phyloP scores from a whole-genome alignment of 30 jellyfish, hydroid and myxozoan species.

The Aurelia aurita region DNA sequence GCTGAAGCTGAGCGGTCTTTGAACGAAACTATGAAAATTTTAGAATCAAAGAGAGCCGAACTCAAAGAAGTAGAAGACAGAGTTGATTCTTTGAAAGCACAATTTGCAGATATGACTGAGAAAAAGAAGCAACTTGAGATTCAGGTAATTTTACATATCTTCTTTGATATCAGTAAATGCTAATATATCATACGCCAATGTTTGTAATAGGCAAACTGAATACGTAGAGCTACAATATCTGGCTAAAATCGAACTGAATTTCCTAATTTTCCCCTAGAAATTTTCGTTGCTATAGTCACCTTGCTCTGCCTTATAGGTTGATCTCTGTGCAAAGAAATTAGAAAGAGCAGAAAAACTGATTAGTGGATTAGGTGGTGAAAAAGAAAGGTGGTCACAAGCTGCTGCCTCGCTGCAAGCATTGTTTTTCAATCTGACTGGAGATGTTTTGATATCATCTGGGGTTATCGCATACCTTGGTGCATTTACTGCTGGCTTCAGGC shows the following conservation, averaged over 20 bases:
- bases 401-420: constrained; percentile 82
- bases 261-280: too few species aligned
- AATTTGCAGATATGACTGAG: constrained; percentile 93
- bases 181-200: too few species aligned
- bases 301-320: constrained; percentile 60
- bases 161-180: too few species aligned
- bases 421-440: constrained; percentile 93
- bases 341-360: constrained; percentile 97
- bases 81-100: constrained; percentile 83
- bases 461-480: constrained; percentile 97
- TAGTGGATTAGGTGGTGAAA: constrained; percentile 99
- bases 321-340: constrained; percentile 92
- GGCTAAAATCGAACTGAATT: too few species aligned
- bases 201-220: too few species aligned
- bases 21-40: constrained; percentile 71
- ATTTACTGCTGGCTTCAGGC: constrained; percentile 93
- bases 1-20: constrained; percentile 93
- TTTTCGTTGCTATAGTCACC: too few species aligned
- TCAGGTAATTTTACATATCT: constrained; percentile 48
- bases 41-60: constrained; percentile 88
- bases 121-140: constrained; percentile 91
- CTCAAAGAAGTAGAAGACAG: constrained; percentile 89
- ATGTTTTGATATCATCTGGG: constrained; percentile 93
- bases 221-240: too few species aligned
- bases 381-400: constrained; percentile 93